These are phyloP conservation scores for Labeo calbasu DNA, from an alignment of 2,797 vertebrate species.

Conservation along the genomic window DNA sequence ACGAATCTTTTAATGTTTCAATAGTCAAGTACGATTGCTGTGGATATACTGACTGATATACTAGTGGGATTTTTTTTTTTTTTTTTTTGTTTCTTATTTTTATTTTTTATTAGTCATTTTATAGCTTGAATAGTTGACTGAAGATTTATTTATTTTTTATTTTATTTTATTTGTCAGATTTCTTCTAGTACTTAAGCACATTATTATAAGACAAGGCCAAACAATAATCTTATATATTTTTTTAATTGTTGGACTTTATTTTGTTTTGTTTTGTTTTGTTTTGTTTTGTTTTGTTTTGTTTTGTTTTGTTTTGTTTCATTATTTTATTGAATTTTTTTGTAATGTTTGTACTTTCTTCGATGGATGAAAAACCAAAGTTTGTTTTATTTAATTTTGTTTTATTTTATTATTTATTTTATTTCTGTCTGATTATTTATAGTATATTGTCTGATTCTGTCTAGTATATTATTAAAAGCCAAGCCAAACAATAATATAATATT, in stretches of 20 bases:
- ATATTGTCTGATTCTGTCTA: not conserved
- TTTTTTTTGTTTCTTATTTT: not conserved
- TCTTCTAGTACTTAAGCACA: not conserved
- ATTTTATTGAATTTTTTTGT: too few species aligned
- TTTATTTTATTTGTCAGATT: not conserved
- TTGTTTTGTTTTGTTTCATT: too few species aligned
- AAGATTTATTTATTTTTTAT: not conserved
- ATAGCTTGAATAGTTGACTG: too few species aligned
- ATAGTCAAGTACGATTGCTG: not conserved
- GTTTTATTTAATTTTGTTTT: too few species aligned
- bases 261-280: not conserved
- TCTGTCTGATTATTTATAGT: too few species aligned
- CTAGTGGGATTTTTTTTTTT: too few species aligned
- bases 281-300: not conserved
- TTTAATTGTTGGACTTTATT: too few species aligned
- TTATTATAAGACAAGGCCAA: not conserved
- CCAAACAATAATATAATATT: not conserved
- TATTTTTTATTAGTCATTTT: not conserved
- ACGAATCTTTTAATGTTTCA: not conserved
- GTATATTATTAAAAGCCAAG: not conserved
- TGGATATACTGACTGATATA: too few species aligned
- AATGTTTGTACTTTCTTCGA: too few species aligned
- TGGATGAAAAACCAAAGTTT: too few species aligned
- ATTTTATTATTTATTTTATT: too few species aligned
- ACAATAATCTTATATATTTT: not conserved